Percentiles rank a stretch among this genome's conserved stretches.
phyloP scores from a whole-genome alignment of 1,140 invertebrate genomes.

The Drosophila kepulauana region DNA sequence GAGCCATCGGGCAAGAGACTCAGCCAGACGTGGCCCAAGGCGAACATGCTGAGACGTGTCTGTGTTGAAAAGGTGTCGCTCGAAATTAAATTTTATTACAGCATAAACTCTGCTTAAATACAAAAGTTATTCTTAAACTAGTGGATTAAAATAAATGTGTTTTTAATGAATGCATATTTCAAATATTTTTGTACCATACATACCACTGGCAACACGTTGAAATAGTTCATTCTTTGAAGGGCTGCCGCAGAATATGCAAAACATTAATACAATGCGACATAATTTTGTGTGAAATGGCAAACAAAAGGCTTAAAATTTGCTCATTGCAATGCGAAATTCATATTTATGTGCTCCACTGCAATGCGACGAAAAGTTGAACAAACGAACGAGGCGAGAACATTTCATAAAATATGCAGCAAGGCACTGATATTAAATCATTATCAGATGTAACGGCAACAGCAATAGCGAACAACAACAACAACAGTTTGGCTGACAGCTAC shows the following conservation, averaged over 20 bases:
- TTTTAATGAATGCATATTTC: neutral
- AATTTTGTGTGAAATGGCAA: slow-evolving; percentile 42
- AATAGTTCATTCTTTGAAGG: neutral
- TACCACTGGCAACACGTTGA: neutral
- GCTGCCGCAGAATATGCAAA: slow-evolving; percentile 15
- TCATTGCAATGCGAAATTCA: slow-evolving; percentile 39
- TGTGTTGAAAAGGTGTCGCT: slow-evolving; percentile 16
- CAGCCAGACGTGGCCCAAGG: slow-evolving; percentile 55
- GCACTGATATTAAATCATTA: slow-evolving; percentile 73
- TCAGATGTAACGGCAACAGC: slow-evolving; percentile 44
- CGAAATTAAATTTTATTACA: slow-evolving; percentile 33
- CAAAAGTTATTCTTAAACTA: neutral
- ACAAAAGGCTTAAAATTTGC: slow-evolving; percentile 41
- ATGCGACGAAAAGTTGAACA: slow-evolving; percentile 49
- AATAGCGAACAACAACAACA: slow-evolving; percentile 18
- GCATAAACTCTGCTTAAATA: neutral
- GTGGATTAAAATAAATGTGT: neutral
- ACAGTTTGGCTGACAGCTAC: slow-evolving; percentile 69
- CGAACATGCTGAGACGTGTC: slow-evolving; percentile 12
- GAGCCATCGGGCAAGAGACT: slow-evolving; percentile 40
- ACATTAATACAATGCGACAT: slow-evolving; percentile 45
- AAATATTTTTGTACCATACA: neutral
- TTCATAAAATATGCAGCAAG: slow-evolving; percentile 60
- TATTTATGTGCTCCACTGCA: slow-evolving; percentile 43
- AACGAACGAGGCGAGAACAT: slow-evolving; percentile 46